Conservation (phyloP, 2,888 invertebrate genomes). For the Dicranocentrus wangi region DNA sequence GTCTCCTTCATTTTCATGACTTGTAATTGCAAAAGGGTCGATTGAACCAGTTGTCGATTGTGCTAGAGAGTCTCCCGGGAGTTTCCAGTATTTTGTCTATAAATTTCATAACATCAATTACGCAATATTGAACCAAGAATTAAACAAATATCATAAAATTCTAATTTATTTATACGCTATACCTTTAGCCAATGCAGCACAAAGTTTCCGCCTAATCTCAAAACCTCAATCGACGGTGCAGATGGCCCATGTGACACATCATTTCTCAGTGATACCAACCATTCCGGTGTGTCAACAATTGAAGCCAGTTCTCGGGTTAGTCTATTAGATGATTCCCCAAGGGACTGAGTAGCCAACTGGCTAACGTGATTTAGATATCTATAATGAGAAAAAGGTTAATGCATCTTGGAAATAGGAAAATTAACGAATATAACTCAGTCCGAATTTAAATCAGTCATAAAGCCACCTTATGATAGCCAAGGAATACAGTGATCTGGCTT, state of each 20-base stretch:
- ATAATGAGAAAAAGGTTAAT: slow-evolving; percentile 71
- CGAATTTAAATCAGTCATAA: background rate
- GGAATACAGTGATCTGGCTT: slow-evolving; percentile 67
- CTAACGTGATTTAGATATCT: slow-evolving; percentile 81
- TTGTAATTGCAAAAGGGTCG: slow-evolving; percentile 25
- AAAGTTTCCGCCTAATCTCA: slow-evolving; percentile 80
- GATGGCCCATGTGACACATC: slow-evolving; percentile 84
- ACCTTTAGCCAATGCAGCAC: slow-evolving; percentile 82
- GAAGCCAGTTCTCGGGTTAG: slow-evolving; percentile 78
- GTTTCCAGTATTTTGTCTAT: slow-evolving; percentile 67
- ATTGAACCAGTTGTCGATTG: too few species aligned
- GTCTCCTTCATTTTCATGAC: slow-evolving; percentile 27
- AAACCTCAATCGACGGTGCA: slow-evolving; percentile 80
- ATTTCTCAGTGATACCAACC: slow-evolving; percentile 87
- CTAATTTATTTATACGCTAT: too few species aligned
- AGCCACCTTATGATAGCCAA: slow-evolving; percentile 69
- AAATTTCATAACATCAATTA: background rate
- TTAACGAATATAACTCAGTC: background rate
- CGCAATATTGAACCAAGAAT: background rate
- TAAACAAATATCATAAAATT: background rate
- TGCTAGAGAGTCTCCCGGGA: background rate
- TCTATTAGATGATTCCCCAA: slow-evolving; percentile 46
- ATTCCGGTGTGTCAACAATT: slow-evolving; percentile 83
- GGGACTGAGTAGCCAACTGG: slow-evolving; percentile 76
- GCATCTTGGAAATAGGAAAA: background rate